A percentile compares a stretch with the other conserved stretches of the same genome.
Evolutionary conservation across 30 jellyfish, hydroid and myxozoan species (phyloP).

Genomic region (Aurelia aurita): DNA sequence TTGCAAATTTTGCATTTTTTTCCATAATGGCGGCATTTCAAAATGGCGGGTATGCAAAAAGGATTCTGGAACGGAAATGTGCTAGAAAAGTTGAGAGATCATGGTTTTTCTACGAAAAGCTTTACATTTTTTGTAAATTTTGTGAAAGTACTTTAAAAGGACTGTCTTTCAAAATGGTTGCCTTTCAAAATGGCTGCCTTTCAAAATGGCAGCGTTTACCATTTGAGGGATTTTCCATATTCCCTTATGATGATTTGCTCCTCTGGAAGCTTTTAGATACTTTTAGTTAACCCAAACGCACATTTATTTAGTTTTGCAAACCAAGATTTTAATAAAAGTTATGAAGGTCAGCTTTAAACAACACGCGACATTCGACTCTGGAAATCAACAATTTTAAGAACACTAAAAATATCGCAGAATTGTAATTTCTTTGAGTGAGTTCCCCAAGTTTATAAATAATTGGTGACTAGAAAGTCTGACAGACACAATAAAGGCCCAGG

Average conservation of each 20-base stretch:
- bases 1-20: neutral
- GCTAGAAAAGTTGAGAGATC: neutral
- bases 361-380: too few relatives aligned
- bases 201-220: neutral
- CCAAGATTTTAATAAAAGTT: neutral
- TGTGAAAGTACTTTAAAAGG: neutral
- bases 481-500: neutral
- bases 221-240: neutral
- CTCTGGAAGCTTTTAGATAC: neutral
- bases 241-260: neutral
- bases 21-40: slow-evolving; percentile 1
- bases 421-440: neutral
- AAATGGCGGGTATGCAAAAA: slow-evolving; percentile 1
- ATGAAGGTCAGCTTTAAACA: neutral
- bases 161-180: neutral
- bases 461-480: neutral
- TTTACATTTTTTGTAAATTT: neutral
- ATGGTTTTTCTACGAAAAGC: neutral
- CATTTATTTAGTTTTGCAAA: neutral
- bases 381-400: too few relatives aligned
- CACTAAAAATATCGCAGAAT: neutral
- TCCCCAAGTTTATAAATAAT: neutral
- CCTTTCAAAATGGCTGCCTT: slow-evolving; percentile 1
- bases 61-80: neutral
- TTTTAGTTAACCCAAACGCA: neutral